Evolutionary conservation across 2,113 vertebrate genomes (phyloP).

Genomic region (Bungarus multicinctus): DNA sequence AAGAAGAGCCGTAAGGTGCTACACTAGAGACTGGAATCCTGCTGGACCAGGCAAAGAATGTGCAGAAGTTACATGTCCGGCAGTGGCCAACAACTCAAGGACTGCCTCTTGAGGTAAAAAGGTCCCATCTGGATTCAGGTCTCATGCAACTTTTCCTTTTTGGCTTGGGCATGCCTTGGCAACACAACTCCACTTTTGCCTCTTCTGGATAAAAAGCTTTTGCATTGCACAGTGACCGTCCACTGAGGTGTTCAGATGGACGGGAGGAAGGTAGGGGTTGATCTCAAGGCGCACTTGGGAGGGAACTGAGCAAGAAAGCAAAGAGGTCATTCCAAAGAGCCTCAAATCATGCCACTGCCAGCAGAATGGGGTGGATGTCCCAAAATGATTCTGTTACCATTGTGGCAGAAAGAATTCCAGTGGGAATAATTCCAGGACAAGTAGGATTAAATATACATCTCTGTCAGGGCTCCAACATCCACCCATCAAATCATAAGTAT

Average conservation of each 20-base stretch:
- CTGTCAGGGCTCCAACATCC: too few relatives aligned
- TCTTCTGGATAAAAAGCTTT: constrained; percentile 29
- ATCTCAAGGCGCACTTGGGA: background rate
- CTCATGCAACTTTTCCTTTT: fast-evolving
- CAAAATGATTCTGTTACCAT: background rate
- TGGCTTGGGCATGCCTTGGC: background rate
- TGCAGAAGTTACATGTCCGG: constrained; percentile 29
- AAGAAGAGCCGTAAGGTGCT: fast-evolving
- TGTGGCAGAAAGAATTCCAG: too few relatives aligned
- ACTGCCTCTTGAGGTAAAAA: background rate
- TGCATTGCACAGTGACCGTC: constrained; percentile 26
- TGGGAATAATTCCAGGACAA: background rate
- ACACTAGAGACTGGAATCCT: constrained; percentile 9
- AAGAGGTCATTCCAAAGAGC: background rate
- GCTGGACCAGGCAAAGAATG: constrained; percentile 55
- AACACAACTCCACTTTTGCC: background rate
- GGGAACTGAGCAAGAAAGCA: constrained; percentile 56
- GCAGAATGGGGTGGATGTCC: too few relatives aligned
- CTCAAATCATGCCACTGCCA: fast-evolving
- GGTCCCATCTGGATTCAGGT: fast-evolving
- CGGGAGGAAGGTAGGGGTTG: fast-evolving
- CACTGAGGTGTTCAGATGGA: background rate
- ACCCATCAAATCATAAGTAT: too few relatives aligned
- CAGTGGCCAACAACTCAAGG: constrained; percentile 8
- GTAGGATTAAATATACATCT: background rate